Evolutionary conservation across 2,797 vertebrate species (phyloP).

Genomic region (Ispidina picta): DNA sequence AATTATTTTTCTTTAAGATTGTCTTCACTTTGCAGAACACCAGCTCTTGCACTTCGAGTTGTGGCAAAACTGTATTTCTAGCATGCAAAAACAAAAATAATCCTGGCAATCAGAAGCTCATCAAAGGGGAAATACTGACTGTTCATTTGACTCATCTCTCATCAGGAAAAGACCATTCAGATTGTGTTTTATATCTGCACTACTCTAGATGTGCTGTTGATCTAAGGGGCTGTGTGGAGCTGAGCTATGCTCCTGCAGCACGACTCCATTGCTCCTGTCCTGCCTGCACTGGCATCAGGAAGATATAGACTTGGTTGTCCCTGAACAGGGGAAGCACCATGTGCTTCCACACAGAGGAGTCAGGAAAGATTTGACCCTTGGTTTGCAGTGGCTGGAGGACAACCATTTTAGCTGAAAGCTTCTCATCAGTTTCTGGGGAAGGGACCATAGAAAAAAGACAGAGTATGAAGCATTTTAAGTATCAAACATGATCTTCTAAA

Average conservation of each 20-base stretch:
- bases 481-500: not conserved
- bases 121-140: not conserved
- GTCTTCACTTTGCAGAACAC: not conserved
- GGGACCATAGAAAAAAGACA: not conserved
- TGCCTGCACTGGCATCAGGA: not conserved
- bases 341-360: not conserved
- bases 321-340: accelerated
- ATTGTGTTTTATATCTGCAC: not conserved
- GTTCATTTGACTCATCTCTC: not conserved
- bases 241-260: not conserved
- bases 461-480: not conserved
- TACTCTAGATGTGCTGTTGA: accelerated
- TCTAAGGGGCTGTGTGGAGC: accelerated
- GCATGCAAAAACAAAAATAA: not conserved
- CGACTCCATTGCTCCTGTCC: not conserved
- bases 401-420: not conserved
- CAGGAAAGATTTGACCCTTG: not conserved
- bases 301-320: not conserved
- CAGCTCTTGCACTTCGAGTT: not conserved
- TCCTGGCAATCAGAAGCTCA: not conserved
- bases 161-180: not conserved
- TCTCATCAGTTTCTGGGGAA: not conserved
- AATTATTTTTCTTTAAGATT: not conserved
- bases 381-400: not conserved
- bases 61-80: not conserved